These are phyloP conservation scores for Eriocheir sinensis DNA, from an alignment of 1,140 invertebrate species.

Conservation along the genomic window DNA sequence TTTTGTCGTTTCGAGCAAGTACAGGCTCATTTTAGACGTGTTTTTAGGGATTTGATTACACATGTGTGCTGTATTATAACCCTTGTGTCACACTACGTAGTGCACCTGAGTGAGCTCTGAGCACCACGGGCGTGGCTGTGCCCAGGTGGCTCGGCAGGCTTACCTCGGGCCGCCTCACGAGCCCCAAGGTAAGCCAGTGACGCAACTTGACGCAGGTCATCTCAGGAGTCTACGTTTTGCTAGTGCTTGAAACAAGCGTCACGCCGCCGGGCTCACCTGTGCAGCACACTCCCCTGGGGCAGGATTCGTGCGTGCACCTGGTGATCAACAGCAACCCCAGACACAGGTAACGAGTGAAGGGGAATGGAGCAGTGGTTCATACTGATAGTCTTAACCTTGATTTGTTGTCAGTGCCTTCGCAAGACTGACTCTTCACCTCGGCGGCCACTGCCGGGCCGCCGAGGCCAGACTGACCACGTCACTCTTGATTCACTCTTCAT, in stretches of 20 bases:
- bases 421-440: constrained; percentile 22
- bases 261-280: background rate
- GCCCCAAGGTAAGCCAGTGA: background rate
- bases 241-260: background rate
- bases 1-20: background rate
- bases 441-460: background rate
- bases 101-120: background rate
- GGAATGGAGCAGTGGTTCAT: background rate
- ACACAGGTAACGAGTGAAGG: background rate
- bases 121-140: background rate
- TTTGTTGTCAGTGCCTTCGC: background rate
- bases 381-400: background rate
- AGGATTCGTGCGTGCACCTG: no score
- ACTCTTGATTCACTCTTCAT: background rate
- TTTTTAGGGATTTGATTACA: background rate
- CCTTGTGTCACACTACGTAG: background rate
- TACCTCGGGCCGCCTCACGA: background rate
- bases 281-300: background rate
- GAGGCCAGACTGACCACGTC: background rate
- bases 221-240: background rate
- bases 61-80: background rate
- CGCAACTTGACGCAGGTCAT: background rate
- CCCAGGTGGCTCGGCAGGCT: background rate
- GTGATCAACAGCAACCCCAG: background rate
- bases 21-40: background rate